A percentile compares a stretch with the other conserved stretches of the same genome.
These are phyloP conservation scores for Rhinoderma darwinii DNA, from an alignment of 2,113 vertebrate genomes.

Conservation along the genomic window DNA sequence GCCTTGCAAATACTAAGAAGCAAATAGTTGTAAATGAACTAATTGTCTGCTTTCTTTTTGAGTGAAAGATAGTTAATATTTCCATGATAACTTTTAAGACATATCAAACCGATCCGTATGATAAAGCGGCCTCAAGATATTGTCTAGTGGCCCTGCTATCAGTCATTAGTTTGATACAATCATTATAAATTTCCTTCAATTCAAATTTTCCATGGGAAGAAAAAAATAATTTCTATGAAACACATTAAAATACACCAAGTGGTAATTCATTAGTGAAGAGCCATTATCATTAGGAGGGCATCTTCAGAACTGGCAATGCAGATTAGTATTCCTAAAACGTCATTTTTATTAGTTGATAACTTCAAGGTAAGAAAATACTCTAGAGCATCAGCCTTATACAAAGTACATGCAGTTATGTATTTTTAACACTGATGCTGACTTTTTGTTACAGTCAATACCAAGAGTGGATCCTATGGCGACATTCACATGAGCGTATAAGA, in stretches of 20 bases:
- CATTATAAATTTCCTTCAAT: not conserved
- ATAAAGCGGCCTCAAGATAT: not conserved
- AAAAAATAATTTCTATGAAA: conserved; percentile 1
- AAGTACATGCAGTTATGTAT: not conserved
- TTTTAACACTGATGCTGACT: not conserved
- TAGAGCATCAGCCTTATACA: not conserved
- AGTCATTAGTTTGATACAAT: not conserved
- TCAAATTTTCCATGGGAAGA: not conserved
- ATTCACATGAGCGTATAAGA: no score
- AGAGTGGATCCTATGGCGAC: no score
- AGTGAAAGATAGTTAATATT: not conserved
- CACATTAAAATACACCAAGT: conserved; percentile 26
- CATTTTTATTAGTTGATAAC: conserved; percentile 19
- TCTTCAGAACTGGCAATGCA: conserved; percentile 17
- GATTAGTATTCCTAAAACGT: conserved; percentile 23
- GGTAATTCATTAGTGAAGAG: conserved; percentile 16
- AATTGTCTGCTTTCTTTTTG: not conserved
- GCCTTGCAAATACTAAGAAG: not conserved
- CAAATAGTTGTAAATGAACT: no score
- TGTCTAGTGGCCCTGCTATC: not conserved
- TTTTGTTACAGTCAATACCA: no score
- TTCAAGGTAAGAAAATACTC: not conserved
- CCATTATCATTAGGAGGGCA: conserved; percentile 27
- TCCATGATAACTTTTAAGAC: not conserved
- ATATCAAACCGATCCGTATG: not conserved